Conservation (phyloP, 2,888 invertebrate species). For the Galeopsomyia nigrocyanea region DNA sequence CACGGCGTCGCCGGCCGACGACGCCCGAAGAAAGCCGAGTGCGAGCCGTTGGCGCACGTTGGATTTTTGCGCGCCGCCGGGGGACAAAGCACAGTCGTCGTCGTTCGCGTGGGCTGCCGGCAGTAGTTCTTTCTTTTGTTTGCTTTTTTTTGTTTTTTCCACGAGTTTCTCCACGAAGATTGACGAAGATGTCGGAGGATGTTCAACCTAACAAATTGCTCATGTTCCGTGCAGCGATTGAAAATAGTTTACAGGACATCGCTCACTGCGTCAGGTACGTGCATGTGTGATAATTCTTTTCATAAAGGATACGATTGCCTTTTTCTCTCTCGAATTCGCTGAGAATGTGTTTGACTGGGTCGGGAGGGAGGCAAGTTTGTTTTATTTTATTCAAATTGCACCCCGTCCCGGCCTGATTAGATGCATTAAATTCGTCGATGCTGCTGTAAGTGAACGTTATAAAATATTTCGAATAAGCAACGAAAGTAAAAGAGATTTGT, state of each 20-base stretch:
- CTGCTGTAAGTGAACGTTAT: no score
- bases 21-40: slow-evolving; percentile 11
- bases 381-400: slow-evolving; percentile 68
- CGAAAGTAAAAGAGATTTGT: no score
- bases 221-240: slow-evolving; percentile 55
- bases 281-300: neutral
- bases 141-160: slow-evolving; percentile 5
- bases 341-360: slow-evolving; percentile 61
- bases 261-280: slow-evolving; percentile 61
- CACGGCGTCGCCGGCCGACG: neutral
- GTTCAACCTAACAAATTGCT: slow-evolving; percentile 53
- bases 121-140: neutral
- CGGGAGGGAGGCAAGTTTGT: slow-evolving; percentile 69
- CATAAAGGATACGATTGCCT: no score
- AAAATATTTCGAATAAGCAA: no score
- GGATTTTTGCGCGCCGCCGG: slow-evolving; percentile 7
- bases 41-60: slow-evolving; percentile 25
- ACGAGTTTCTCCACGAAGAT: no score
- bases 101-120: slow-evolving; percentile 6
- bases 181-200: slow-evolving; percentile 28
- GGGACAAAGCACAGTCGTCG: slow-evolving; percentile 13
- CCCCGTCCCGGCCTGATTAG: slow-evolving; percentile 71
- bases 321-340: neutral
- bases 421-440: slow-evolving; percentile 51
- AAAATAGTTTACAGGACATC: slow-evolving; percentile 55